These are phyloP conservation scores for Dascillus cervinus DNA, from an alignment of 2,888 invertebrate genomes.

Conservation along the genomic window DNA sequence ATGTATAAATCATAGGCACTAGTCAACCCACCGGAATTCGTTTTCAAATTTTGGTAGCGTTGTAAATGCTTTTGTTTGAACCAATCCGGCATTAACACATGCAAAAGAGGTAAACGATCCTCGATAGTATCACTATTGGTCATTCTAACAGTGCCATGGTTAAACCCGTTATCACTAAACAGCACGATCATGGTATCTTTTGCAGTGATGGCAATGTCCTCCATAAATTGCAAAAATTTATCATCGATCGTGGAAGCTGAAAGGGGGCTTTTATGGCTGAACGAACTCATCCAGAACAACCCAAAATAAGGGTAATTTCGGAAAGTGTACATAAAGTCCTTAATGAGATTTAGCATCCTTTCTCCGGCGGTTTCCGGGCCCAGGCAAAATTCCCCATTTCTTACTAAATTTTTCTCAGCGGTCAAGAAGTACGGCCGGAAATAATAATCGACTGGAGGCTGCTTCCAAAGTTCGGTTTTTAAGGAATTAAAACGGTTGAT, in stretches of 20 bases:
- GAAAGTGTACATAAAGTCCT: conserved; percentile 59
- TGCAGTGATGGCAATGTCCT: conserved; percentile 51
- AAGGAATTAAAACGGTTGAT: conserved; percentile 70
- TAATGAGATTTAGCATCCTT: conserved; percentile 60
- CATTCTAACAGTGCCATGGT: conserved; percentile 62
- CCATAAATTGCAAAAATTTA: conserved; percentile 52
- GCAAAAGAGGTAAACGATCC: conserved; percentile 68
- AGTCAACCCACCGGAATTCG: conserved; percentile 59
- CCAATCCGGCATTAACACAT: conserved; percentile 59
- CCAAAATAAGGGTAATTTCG: conserved; percentile 60
- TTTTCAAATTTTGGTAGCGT: conserved; percentile 49
- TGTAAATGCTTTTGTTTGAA: conserved; percentile 50
- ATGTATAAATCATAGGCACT: conserved; percentile 73
- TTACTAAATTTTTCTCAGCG: conserved; percentile 46
- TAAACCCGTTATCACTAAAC: conserved; percentile 73
- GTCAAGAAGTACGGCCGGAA: conserved; percentile 66
- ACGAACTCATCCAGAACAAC: conserved; percentile 75
- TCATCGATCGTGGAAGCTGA: conserved; percentile 61
- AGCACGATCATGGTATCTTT: conserved; percentile 64
- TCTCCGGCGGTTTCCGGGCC: conserved; percentile 58
- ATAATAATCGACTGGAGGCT: conserved; percentile 80
- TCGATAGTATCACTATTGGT: conserved; percentile 70
- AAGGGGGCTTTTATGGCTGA: conserved; percentile 65
- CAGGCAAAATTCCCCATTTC: conserved; percentile 36
- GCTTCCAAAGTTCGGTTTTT: conserved; percentile 61